A percentile compares a stretch with the other conserved stretches of the same genome.
Evolutionary conservation across 2,797 vertebrate species (phyloP).

Genomic region (Steatocranus sp.): DNA sequence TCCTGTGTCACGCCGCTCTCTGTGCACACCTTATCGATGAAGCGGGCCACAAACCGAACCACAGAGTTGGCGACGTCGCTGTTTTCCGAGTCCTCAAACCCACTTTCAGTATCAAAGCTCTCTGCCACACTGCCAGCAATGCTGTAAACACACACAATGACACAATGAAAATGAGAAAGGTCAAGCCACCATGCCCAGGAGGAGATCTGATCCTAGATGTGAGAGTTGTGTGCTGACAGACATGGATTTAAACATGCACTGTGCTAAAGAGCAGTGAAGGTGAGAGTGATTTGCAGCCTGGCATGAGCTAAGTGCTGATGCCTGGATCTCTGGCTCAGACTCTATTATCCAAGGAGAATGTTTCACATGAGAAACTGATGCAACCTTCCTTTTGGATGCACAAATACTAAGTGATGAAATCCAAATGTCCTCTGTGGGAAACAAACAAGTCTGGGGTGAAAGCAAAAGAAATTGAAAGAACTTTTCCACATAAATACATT

Average conservation of each 20-base stretch:
- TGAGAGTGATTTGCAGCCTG: conserved; percentile 9
- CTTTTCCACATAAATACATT: conserved; percentile 41
- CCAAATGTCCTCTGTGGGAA: conserved; percentile 52
- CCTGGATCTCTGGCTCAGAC: conserved; percentile 13
- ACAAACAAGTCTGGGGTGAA: conserved; percentile 46
- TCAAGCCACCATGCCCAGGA: neutral
- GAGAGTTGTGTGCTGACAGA: conserved; percentile 5
- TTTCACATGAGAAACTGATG: conserved; percentile 51
- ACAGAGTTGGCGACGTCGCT: conserved; percentile 91
- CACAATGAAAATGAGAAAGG: conserved; percentile 2
- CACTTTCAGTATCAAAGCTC: conserved; percentile 97
- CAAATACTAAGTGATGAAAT: conserved; percentile 42
- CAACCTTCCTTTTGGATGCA: conserved; percentile 32
- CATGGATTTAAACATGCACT: conserved; percentile 1
- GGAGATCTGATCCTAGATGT: neutral
- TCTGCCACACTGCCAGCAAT: conserved; percentile 97
- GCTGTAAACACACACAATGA: conserved; percentile 66
- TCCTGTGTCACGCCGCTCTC: conserved; percentile 98
- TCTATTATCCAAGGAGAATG: conserved; percentile 11
- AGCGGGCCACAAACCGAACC: conserved; percentile 90
- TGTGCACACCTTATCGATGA: conserved; percentile 98
- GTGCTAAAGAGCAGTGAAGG: conserved; percentile 11
- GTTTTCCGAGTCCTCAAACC: conserved; percentile 95
- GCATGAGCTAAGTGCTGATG: neutral
- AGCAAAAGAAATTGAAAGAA: neutral